Conservation (phyloP, 1,140 invertebrate species). For the Zaprionus camerounensis region DNA sequence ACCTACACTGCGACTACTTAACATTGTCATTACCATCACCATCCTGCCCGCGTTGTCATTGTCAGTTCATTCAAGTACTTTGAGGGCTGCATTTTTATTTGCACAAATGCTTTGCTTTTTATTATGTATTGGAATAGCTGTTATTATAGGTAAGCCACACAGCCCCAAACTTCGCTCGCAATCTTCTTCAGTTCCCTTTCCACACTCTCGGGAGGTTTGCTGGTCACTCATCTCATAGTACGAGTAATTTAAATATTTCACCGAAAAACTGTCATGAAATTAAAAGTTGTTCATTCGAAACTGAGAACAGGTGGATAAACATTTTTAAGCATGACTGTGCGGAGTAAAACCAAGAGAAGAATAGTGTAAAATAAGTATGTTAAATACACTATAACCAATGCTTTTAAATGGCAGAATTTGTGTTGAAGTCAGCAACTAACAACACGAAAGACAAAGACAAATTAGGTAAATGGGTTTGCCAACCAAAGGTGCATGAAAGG, state of each 20-base stretch:
- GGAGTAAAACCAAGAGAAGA: neutral
- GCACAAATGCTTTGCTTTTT: conserved; percentile 77
- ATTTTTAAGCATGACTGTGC: neutral
- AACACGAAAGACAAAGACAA: no score
- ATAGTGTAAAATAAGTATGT: neutral
- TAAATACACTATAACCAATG: no score
- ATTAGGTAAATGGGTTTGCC: no score
- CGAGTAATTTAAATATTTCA: neutral
- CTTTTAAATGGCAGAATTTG: no score
- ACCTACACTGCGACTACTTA: conserved; percentile 12
- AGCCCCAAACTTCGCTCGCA: neutral
- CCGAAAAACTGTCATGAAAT: neutral
- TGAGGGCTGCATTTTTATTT: conserved; percentile 80
- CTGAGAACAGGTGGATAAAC: neutral
- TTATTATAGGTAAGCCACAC: conserved; percentile 52
- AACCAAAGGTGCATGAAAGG: no score
- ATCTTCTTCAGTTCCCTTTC: neutral
- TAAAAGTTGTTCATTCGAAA: neutral
- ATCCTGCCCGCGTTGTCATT: neutral
- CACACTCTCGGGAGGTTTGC: neutral
- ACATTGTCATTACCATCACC: conserved; percentile 36
- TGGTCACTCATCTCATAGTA: neutral
- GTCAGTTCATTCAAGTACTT: conserved; percentile 75
- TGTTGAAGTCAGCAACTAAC: no score
- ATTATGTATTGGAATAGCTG: conserved; percentile 72